These are phyloP conservation scores for Todiramphus saurophagus DNA, from an alignment of 2,113 vertebrate genomes.

Conservation along the genomic window DNA sequence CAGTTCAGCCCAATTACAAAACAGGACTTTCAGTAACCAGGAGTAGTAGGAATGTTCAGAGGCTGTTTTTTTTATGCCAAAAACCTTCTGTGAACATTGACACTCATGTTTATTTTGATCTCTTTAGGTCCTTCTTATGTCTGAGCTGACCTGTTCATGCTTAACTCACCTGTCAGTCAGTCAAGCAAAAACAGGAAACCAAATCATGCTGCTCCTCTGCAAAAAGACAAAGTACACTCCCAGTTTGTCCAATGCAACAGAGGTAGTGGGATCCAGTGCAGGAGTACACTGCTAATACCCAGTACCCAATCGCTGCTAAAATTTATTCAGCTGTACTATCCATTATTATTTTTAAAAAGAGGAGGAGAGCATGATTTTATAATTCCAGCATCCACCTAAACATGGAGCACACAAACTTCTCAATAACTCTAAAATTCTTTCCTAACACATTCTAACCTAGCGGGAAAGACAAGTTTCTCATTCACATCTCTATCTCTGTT, in stretches of 20 bases:
- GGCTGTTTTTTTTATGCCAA: neutral
- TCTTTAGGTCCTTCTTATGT: neutral
- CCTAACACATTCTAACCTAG: neutral
- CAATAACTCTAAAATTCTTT: neutral
- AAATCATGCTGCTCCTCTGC: neutral
- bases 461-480: neutral
- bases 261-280: neutral
- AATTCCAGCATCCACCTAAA: neutral
- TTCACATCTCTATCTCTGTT: neutral
- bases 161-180: neutral
- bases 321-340: neutral
- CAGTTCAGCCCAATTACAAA: neutral
- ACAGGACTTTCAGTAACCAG: neutral
- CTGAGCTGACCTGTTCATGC: neutral
- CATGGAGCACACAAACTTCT: neutral
- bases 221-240: neutral
- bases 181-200: neutral
- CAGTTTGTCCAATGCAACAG: neutral
- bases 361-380: neutral
- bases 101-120: neutral
- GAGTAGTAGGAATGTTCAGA: neutral
- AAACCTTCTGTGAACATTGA: neutral
- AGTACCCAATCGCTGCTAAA: neutral
- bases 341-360: neutral
- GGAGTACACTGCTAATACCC: neutral